Evolutionary conservation across 2,888 invertebrate genomes (phyloP).

Genomic region (Hypselothyrea guttata): DNA sequence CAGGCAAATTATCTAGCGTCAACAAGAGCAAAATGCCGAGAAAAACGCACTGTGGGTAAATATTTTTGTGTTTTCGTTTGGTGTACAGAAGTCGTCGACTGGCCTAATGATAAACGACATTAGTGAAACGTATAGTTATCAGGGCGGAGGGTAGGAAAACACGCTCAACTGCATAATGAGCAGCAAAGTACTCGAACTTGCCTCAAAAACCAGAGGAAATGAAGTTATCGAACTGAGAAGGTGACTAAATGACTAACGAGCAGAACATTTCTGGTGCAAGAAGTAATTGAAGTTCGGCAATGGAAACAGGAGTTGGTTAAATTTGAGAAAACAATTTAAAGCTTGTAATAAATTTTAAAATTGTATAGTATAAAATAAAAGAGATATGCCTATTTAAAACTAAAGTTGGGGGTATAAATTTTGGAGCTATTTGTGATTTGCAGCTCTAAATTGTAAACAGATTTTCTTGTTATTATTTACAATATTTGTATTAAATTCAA

Average conservation of each 20-base stretch:
- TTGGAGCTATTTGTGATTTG: too few relatives aligned
- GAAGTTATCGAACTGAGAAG: constrained; percentile 47
- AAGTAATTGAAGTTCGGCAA: background rate
- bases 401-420: too few relatives aligned
- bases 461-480: too few relatives aligned
- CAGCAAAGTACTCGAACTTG: constrained; percentile 17
- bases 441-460: too few relatives aligned
- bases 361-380: too few relatives aligned
- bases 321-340: background rate
- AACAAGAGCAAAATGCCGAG: constrained; percentile 65
- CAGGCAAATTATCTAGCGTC: constrained; percentile 74
- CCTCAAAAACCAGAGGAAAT: constrained; percentile 33
- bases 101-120: constrained; percentile 75
- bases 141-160: constrained; percentile 1
- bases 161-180: constrained; percentile 43
- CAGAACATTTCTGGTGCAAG: constrained; percentile 11
- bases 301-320: too few relatives aligned
- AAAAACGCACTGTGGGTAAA: constrained; percentile 39
- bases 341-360: too few relatives aligned
- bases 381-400: too few relatives aligned
- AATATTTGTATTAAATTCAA: too few relatives aligned
- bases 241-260: constrained; percentile 31
- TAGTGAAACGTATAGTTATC: constrained; percentile 48
- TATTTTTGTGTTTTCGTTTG: constrained; percentile 26
- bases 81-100: constrained; percentile 21